A percentile compares a stretch with the other conserved stretches of the same genome.
These are phyloP conservation scores for Laupala kohalensis DNA, from an alignment of 1,140 invertebrate genomes.

Conservation along the genomic window DNA sequence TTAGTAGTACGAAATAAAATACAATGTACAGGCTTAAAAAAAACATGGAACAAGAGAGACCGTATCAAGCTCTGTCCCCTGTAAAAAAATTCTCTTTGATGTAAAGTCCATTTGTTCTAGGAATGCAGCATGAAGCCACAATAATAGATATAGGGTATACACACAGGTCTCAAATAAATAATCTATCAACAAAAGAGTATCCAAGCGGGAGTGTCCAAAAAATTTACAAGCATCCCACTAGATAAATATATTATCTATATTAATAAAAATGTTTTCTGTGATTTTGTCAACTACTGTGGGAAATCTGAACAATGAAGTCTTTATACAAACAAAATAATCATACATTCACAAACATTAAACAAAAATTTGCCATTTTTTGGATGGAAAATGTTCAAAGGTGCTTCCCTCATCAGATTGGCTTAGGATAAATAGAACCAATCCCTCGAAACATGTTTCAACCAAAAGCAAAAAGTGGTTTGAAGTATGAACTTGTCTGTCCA, in stretches of 20 bases:
- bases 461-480: too few species aligned
- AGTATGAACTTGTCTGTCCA: too few species aligned
- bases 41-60: conserved; percentile 8
- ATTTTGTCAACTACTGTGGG: background rate
- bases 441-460: too few species aligned
- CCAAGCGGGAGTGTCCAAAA: background rate
- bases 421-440: too few species aligned
- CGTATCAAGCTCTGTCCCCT: conserved; percentile 1
- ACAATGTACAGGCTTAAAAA: conserved; percentile 12
- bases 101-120: background rate
- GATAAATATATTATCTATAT: background rate
- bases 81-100: background rate
- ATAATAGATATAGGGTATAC: too few species aligned
- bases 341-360: too few species aligned
- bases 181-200: background rate
- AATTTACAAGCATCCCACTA: background rate
- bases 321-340: too few species aligned
- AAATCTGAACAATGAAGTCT: too few species aligned
- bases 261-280: background rate
- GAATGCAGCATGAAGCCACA: too few species aligned
- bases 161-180: background rate
- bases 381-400: too few species aligned
- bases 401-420: too few species aligned
- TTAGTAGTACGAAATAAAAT: conserved; percentile 12
- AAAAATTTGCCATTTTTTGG: too few species aligned